Conservation (phyloP, 37 sponge, comb jelly and placozoan genomes). For the Bolinopsis microptera region DNA sequence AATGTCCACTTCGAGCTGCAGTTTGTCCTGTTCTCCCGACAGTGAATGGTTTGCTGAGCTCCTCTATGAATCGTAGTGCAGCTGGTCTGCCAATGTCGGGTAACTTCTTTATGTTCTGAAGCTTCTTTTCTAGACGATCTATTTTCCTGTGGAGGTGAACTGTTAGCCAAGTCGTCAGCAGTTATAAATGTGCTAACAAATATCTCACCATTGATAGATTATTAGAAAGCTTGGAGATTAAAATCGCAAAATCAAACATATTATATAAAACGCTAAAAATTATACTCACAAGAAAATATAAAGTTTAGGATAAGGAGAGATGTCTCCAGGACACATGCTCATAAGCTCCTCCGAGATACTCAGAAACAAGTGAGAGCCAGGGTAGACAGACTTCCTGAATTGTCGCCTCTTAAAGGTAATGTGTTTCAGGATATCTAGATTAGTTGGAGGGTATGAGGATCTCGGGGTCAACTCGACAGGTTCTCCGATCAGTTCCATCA, state of each 20-base stretch:
- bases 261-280: neutral
- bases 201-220: neutral
- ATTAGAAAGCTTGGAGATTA: too few relatives aligned
- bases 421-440: slow-evolving; percentile 32
- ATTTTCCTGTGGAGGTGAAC: slow-evolving; percentile 17
- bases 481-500: neutral
- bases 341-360: neutral
- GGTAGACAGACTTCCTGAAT: neutral
- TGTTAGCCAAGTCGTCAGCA: neutral
- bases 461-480: neutral
- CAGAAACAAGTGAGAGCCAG: neutral
- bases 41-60: slow-evolving; percentile 14
- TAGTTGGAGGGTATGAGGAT: neutral
- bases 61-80: neutral
- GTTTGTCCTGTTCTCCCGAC: neutral
- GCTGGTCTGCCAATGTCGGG: neutral
- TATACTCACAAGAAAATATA: slow-evolving; percentile 22
- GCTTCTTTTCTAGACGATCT: neutral
- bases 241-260: too few relatives aligned
- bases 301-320: neutral
- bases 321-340: neutral
- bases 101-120: neutral
- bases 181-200: neutral
- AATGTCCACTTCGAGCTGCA: too few relatives aligned
- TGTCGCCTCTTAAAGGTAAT: neutral